Base-by-base conservation (phyloP, 2,888 invertebrate species). In the Parnassius orleans region DNA sequence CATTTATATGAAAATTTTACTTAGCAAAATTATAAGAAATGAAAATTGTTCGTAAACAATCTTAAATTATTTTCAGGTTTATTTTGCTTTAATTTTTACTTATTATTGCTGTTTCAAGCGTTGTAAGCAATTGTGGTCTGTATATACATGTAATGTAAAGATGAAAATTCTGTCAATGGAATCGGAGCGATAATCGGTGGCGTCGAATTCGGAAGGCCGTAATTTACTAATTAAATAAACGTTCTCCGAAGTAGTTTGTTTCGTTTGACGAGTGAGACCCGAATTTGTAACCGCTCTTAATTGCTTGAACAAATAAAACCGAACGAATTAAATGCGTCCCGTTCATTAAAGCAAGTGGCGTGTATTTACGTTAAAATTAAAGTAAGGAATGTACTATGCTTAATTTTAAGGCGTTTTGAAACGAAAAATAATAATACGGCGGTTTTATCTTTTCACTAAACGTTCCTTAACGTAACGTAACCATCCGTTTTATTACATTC, bases 171-270 rank as follows among this genome's bases (percentile, higher is more conserved):
- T 14, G 0, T 33, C 10, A 19, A 10, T 15, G 12, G 14, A 55
- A 50, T 33, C 5, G 3, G 7, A 10, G 24, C 15, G 14, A 12
- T 58, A 44, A 58, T 58, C 51, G 57, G 51, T 19, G 43, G 44
- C 59, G 10, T n/a, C 55, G 46, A 56, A 60, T 63, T 62, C 46
- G 57, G 47, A 59, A 63, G n/a, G 48, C 63, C 44, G 51, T 66
- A 68, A 69, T 74, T 72, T 64, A 71, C 71, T 74, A 73, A 77
- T 76, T 72, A 73, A 74, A 75, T 73, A 73, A 76, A 75, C 72
- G 70, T 59, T 68, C 57, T 57, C 67, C 63, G 66, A 72, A 72
- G 72, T 73, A 75, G 69, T 69, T 70, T 53, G 70, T 72, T 70
- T 68, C 66, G 68, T 69, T 69, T 68, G 70, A 70, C 66, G 67